Conservation (phyloP, 2,888 invertebrate genomes). For the Monochamus alternatus region DNA sequence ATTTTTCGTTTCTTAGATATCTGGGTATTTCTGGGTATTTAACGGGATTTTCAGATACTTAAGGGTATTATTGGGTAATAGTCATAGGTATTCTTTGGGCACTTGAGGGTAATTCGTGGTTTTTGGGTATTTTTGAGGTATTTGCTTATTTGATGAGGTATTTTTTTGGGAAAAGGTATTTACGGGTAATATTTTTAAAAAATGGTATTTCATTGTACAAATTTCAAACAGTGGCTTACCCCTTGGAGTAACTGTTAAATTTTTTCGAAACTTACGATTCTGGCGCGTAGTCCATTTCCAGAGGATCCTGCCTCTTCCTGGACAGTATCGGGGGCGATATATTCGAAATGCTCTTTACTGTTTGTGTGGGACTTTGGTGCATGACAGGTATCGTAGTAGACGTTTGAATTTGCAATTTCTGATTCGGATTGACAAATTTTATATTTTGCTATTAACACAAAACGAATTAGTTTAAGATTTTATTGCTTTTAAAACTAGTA, state of each 20-base stretch:
- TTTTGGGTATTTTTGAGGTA: no score
- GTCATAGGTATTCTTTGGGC: no score
- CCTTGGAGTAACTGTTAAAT: not conserved
- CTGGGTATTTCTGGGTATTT: no score
- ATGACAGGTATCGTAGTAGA: constrained; percentile 47
- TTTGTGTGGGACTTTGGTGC: constrained; percentile 59
- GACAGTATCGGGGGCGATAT: constrained; percentile 77
- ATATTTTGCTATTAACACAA: constrained; percentile 63
- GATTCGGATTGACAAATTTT: constrained; percentile 62
- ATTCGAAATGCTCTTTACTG: constrained; percentile 70
- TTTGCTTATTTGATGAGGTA: no score
- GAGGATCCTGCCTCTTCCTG: constrained; percentile 74
- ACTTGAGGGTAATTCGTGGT: no score
- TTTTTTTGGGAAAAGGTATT: no score
- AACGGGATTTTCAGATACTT: no score
- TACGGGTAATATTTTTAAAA: no score
- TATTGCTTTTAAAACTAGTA: constrained; percentile 11
- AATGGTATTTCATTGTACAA: no score
- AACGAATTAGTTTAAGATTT: constrained; percentile 26
- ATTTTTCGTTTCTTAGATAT: no score
- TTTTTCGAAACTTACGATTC: constrained; percentile 71
- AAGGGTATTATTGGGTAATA: no score
- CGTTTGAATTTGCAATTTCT: constrained; percentile 46
- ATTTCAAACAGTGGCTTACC: no score
- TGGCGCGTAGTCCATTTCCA: constrained; percentile 74